These are phyloP conservation scores for Lindbergichthys nudifrons DNA, from an alignment of 2,797 vertebrate species.

Conservation along the genomic window DNA sequence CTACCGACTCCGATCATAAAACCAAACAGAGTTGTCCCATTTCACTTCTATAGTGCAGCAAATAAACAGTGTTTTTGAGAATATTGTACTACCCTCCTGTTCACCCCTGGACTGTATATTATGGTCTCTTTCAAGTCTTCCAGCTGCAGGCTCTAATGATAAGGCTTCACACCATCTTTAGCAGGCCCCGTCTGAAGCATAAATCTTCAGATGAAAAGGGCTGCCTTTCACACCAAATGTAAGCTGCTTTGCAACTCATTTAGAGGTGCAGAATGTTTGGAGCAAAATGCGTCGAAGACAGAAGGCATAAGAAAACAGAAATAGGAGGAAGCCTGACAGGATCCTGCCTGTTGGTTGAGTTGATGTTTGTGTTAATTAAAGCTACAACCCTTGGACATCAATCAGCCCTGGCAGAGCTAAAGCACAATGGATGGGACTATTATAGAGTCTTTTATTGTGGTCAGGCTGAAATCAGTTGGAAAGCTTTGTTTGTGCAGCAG, in stretches of 20 bases:
- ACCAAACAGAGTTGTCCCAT: not conserved
- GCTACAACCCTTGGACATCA: constrained; percentile 35
- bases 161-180: constrained; percentile 53
- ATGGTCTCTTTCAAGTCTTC: constrained; percentile 70
- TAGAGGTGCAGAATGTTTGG: constrained; percentile 1
- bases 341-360: constrained; percentile 15
- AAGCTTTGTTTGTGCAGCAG: constrained; percentile 57
- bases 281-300: not conserved
- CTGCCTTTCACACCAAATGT: constrained; percentile 33
- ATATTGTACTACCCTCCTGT: constrained; percentile 47
- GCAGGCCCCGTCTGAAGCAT: constrained; percentile 45
- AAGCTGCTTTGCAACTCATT: constrained; percentile 31
- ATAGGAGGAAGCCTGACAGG: not conserved
- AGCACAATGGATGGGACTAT: constrained; percentile 25
- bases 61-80: constrained; percentile 29
- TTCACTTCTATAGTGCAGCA: constrained; percentile 16
- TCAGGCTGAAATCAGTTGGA: constrained; percentile 49
- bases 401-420: constrained; percentile 14
- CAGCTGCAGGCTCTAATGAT: constrained; percentile 62
- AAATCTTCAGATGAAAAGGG: constrained; percentile 64
- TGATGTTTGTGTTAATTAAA: constrained; percentile 39
- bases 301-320: not conserved
- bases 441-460: constrained; percentile 55
- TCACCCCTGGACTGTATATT: constrained; percentile 64
- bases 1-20: constrained; percentile 21